phyloP scores from a whole-genome alignment of 64 coral and sea anemone species.

The Pocillopora damicornis region DNA sequence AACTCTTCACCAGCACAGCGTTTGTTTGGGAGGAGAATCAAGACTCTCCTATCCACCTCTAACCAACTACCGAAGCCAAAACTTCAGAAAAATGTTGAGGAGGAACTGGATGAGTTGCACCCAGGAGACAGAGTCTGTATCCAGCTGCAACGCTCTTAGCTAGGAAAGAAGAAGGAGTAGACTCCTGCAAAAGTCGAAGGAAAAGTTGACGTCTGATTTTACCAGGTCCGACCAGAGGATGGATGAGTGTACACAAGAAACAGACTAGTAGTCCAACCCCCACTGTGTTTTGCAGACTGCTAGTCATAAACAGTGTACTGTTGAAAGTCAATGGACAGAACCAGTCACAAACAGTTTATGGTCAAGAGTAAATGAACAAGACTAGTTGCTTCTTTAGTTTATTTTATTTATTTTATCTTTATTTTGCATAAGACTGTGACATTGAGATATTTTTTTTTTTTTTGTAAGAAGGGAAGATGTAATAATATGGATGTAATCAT shows the following conservation, averaged over 20 bases:
- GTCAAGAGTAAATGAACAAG: too few species aligned
- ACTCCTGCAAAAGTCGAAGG: background rate
- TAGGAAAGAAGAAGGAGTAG: background rate
- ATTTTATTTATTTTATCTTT: too few species aligned
- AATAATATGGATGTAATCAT: too few species aligned
- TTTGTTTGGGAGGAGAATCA: slow-evolving; percentile 22
- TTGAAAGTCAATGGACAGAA: too few species aligned
- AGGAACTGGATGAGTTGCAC: slow-evolving; percentile 18
- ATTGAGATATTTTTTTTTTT: too few species aligned
- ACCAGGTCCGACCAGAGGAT: background rate
- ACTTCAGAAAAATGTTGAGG: background rate
- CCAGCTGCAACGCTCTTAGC: background rate
- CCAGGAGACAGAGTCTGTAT: background rate
- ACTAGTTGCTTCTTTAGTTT: too few species aligned
- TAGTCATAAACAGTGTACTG: background rate
- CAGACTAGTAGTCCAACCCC: background rate
- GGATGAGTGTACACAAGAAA: background rate
- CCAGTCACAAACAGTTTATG: too few species aligned
- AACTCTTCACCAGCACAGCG: slow-evolving; percentile 20
- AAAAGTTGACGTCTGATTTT: background rate
- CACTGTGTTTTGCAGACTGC: background rate
- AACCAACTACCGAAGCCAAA: background rate
- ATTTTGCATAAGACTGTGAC: too few species aligned
- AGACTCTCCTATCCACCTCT: slow-evolving; percentile 43
- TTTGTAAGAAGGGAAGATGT: too few species aligned